Conservation (phyloP, 1,140 invertebrate genomes). For the Euborellia annulipes region DNA sequence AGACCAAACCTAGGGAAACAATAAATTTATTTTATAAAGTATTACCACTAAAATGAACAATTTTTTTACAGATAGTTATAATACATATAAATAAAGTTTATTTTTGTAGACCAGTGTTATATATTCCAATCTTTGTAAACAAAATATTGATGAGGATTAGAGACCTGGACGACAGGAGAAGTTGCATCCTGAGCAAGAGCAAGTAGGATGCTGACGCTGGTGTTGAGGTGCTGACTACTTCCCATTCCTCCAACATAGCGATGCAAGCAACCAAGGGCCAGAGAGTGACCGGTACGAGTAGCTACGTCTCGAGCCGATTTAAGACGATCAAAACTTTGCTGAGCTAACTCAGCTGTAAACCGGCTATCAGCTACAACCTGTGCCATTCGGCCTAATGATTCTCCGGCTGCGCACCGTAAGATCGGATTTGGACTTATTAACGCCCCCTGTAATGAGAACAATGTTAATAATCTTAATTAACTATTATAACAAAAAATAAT, state of each 20-base stretch:
- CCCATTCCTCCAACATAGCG: conserved; percentile 76
- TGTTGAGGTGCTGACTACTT: conserved; percentile 81
- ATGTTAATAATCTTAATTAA: conserved; percentile 1
- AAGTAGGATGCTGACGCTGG: conserved; percentile 82
- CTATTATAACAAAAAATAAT: conserved; percentile 1
- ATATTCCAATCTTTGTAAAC: no score
- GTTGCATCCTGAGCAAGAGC: conserved; percentile 86
- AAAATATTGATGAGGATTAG: background rate
- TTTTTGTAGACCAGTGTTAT: no score
- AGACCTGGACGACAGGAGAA: conserved; percentile 74
- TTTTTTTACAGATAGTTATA: no score
- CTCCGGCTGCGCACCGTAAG: conserved; percentile 68
- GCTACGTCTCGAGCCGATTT: conserved; percentile 78
- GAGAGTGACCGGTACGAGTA: conserved; percentile 77
- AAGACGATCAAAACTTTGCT: conserved; percentile 78
- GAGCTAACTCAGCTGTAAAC: conserved; percentile 80
- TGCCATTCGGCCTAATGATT: conserved; percentile 77
- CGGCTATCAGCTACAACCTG: conserved; percentile 71
- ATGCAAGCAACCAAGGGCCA: conserved; percentile 84
- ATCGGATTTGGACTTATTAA: conserved; percentile 72
- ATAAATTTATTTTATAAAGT: no score
- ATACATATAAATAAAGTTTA: no score
- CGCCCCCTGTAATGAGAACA: conserved; percentile 36
- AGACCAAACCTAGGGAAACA: conserved; percentile 91
- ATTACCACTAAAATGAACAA: no score